Evolutionary conservation across 2,113 vertebrate species (phyloP), one percentile per base, ranked within the genome.

Genomic region (Rhodinocichla rosea): DNA sequence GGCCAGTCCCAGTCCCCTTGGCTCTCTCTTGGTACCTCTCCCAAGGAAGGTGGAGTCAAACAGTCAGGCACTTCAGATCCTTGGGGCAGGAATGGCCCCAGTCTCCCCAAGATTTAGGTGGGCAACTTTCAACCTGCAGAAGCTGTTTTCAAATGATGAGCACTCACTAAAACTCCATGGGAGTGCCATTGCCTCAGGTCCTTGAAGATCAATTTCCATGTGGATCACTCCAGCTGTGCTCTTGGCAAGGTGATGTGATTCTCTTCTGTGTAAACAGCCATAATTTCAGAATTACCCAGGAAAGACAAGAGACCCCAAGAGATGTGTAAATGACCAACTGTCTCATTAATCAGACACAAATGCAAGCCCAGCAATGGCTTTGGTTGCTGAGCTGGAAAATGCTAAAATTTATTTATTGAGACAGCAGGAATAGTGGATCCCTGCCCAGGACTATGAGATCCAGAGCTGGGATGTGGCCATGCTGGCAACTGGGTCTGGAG

Each of bases 331-430:
- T 96, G 90, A 96, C 83, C 57, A 92, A 60, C 94, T 73, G 70
- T 92, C 81, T 94, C 95, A 95, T 97, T 96, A 92, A 95, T 97
- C 96, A 97, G 92, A 86, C 69, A 83, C 90, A 74, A 94, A 73
- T 64, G 67, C 83, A 90, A 94, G 89, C 70, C 69, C 75, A 91
- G 89, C 88, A 88, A 96, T 95, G 84, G 68, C 81, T 92, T 37
- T 75, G 78, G 64, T 40, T 97, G 94, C 95, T 92, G 92, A 97
- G 85, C 78, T 95, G 69, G 88, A 90, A 96, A 96, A 95, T 89
- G 81, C 67, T 87, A 95, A 17, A 40, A 55, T 79, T 96, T 89
- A 70, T 95, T 85, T 88, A 92, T 49, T 42, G 87, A 92, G 80
- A 33, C 42, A 69, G 78, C 75, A 60, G 74, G 52, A 88, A 65